Conservation (phyloP, 92 coral and sea anemone genomes). For the Pocillopora meandrina region DNA sequence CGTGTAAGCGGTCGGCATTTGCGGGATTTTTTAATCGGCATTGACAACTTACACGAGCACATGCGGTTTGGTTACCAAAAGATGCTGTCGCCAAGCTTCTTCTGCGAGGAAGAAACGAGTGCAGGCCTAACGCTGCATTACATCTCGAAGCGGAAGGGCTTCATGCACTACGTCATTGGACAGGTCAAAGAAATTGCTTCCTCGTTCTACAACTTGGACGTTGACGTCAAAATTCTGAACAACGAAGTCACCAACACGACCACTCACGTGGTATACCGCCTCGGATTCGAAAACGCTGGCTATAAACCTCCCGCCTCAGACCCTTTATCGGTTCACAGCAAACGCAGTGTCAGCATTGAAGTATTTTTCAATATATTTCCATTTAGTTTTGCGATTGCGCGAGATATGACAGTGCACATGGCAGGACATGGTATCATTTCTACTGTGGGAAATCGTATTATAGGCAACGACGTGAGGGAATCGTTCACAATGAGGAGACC, state of each 20-base stretch:
- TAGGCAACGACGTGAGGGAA: slow-evolving; percentile 68
- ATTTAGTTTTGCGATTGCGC: slow-evolving; percentile 70
- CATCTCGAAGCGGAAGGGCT: slow-evolving; percentile 73
- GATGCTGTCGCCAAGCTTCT: slow-evolving; percentile 81
- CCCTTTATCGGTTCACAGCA: slow-evolving; percentile 40
- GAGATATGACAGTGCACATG: slow-evolving; percentile 73
- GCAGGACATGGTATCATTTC: slow-evolving; percentile 73
- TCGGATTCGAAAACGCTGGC: slow-evolving; percentile 67
- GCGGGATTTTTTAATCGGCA: slow-evolving; percentile 81
- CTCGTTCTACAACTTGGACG: slow-evolving; percentile 53
- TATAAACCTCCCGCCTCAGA: slow-evolving; percentile 63
- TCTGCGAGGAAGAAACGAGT: slow-evolving; percentile 80
- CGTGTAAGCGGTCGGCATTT: slow-evolving; percentile 85
- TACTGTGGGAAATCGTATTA: slow-evolving; percentile 68
- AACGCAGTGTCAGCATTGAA: slow-evolving; percentile 52
- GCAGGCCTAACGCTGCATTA: slow-evolving; percentile 74
- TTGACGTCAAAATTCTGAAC: slow-evolving; percentile 61
- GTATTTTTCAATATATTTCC: slow-evolving; percentile 82
- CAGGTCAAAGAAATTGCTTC: slow-evolving; percentile 78
- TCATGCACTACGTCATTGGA: slow-evolving; percentile 76
- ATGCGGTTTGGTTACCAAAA: slow-evolving; percentile 91
- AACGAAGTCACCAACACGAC: slow-evolving; percentile 26
- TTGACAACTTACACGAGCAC: slow-evolving; percentile 85
- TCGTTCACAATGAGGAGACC: slow-evolving; percentile 81
- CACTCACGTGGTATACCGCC: slow-evolving; percentile 68